Evolutionary conservation across 2,113 vertebrate species (phyloP).

Genomic region (Hiodon tergisus): DNA sequence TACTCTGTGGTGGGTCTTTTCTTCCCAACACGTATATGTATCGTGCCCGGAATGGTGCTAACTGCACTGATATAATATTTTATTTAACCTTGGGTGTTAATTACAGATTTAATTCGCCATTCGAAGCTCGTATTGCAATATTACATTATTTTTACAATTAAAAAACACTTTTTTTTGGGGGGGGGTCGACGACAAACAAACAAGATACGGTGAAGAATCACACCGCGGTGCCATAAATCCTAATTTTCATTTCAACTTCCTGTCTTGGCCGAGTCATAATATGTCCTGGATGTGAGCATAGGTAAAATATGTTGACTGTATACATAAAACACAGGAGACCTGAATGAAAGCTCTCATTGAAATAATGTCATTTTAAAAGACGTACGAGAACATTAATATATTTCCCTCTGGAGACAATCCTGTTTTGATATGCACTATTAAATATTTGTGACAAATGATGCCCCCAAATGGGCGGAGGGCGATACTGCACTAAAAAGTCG

Average conservation of each 20-base stretch:
- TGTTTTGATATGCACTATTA: neutral
- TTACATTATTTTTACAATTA: neutral
- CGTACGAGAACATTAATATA: no score
- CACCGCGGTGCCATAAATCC: neutral
- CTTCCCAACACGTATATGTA: neutral
- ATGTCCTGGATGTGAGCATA: neutral
- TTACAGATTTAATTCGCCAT: no score
- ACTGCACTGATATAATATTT: neutral
- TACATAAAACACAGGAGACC: no score
- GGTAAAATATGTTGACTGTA: neutral
- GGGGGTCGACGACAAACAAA: neutral
- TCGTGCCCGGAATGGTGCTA: neutral
- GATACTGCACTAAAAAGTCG: slow-evolving; percentile 2
- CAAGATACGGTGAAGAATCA: neutral
- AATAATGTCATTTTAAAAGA: no score
- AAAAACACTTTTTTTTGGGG: neutral
- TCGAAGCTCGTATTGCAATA: no score
- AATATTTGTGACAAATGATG: slow-evolving; percentile 24
- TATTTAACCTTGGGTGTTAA: neutral
- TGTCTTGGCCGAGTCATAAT: neutral
- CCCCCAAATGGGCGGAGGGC: slow-evolving; percentile 34
- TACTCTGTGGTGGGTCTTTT: neutral
- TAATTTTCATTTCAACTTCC: slow-evolving; percentile 22
- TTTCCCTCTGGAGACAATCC: no score
- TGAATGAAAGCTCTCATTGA: no score